Conservation (phyloP, 2,797 vertebrate species). For the Pangasius macronema region DNA sequence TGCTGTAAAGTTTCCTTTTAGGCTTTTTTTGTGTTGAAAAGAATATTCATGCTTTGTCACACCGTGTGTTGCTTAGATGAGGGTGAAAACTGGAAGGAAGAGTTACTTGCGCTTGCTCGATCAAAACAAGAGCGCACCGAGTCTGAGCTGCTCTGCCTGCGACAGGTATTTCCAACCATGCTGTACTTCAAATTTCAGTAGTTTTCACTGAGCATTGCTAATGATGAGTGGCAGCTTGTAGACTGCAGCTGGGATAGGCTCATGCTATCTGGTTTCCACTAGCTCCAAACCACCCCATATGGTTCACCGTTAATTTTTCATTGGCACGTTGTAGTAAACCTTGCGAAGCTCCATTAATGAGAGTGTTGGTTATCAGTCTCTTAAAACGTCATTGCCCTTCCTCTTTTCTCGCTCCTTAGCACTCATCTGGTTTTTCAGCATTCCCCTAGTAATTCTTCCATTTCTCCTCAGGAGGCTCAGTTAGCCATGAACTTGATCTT, state of each 20-base stretch:
- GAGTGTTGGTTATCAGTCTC: neutral
- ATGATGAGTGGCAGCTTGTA: neutral
- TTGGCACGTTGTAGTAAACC: neutral
- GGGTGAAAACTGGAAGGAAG: conserved; percentile 81
- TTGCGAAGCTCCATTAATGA: conserved; percentile 10
- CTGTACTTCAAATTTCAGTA: neutral
- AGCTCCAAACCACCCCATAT: neutral
- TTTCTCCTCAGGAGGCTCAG: conserved; percentile 14
- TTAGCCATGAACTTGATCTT: neutral
- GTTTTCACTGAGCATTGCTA: neutral
- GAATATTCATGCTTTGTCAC: neutral
- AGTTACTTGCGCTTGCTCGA: conserved; percentile 81
- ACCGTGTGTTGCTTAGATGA: conserved; percentile 72
- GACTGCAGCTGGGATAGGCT: too few relatives aligned
- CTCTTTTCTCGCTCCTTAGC: neutral
- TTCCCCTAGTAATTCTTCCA: conserved; percentile 9
- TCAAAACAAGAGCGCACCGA: conserved; percentile 81
- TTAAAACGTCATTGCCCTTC: conserved; percentile 12
- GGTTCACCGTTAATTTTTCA: neutral
- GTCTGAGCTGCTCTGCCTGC: conserved; percentile 76
- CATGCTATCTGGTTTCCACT: neutral
- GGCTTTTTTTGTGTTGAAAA: neutral
- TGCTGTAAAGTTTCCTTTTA: neutral
- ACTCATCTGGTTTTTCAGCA: conserved; percentile 46
- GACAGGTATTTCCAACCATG: conserved; percentile 71